Percentiles rank a stretch among this genome's conserved stretches.
These are phyloP conservation scores for Heliconius aoede DNA, from an alignment of 2,888 invertebrate species.

Conservation along the genomic window DNA sequence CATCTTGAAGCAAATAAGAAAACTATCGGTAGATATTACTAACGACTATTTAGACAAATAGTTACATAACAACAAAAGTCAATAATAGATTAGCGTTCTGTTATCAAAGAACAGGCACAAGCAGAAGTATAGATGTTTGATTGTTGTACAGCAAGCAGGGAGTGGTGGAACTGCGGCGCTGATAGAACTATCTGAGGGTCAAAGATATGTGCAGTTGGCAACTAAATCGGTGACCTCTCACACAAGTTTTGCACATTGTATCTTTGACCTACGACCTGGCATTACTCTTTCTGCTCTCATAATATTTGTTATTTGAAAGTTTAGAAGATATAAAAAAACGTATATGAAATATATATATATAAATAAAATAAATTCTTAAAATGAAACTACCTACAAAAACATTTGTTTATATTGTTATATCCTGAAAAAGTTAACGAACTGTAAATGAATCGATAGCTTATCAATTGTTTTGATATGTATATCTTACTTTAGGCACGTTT, in stretches of 20 bases:
- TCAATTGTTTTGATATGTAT: not conserved
- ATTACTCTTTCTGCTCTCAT: not conserved
- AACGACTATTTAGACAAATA: not conserved
- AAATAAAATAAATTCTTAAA: no score
- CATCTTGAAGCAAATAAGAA: not conserved
- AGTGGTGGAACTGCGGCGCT: slow-evolving; percentile 30
- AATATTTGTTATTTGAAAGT: not conserved
- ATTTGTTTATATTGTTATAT: not conserved
- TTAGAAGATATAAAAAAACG: no score
- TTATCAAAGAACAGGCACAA: slow-evolving; percentile 28
- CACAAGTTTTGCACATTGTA: slow-evolving; percentile 4
- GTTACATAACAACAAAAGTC: slow-evolving; percentile 8
- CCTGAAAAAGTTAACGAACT: slow-evolving; percentile 21
- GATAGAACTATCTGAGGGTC: slow-evolving; percentile 43
- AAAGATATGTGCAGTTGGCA: slow-evolving; percentile 36
- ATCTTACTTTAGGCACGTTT: not conserved
- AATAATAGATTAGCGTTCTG: slow-evolving; percentile 3
- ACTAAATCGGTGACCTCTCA: slow-evolving; percentile 8
- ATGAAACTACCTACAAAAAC: not conserved
- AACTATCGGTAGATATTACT: not conserved
- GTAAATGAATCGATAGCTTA: slow-evolving; percentile 15
- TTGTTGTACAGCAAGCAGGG: slow-evolving; percentile 39
- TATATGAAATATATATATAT: not conserved
- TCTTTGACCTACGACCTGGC: not conserved
- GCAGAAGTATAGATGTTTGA: slow-evolving; percentile 41